Base-by-base conservation (phyloP, 2,888 invertebrate genomes). In the Spatulosminthurus flaviceps region DNA sequence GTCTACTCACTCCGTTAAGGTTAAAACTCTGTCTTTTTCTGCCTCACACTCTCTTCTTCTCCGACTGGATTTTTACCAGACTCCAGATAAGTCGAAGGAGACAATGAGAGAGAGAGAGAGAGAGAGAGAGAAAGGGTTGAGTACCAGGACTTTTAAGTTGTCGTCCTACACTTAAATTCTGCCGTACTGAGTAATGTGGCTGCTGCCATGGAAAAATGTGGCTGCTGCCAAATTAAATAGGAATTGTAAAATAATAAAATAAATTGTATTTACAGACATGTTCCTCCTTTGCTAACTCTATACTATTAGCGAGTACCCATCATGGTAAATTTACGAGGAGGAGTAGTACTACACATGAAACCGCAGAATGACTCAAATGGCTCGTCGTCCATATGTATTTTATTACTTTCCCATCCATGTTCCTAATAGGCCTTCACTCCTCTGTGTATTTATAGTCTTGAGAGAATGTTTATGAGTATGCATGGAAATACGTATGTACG, bases 241-340 rank as follows among this genome's bases (percentile, higher is more conserved):
- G 22, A 72, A 24, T 43, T 24, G 42, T 72, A 72, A 72, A 72
- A 72, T 72, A 72, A 72, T 72, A 72, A 72, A 72, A 72, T 72
- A 72, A 72, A 72, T 42, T 72, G 41, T 72, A 72, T 72, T 72
- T 41, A 42, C 22, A 67, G 19, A 67, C 26, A 64, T 64, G 64
- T 24, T 34, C 70, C 21, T 70, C 70, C 42, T 42, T n/a, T 19
- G 22, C 71, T 70, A 22, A 5, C 69, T 16, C 66, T 66, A n/a
- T n/a, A 34, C 70, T 41, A 51, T 2, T 2, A 51, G n/a, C 5
- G 51, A 51, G n/a, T 51, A 51, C 1, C 34, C 19, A 51, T 51
- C 19, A 51, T 51, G 51, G 51, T 2, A 51, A n/a, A 51, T 51
- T 51, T 51, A 51, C 51, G 5, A 1, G 16, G 51, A n/a, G 51